Conservation (phyloP, 2,113 vertebrate genomes). For the Peromyscus californicus region DNA sequence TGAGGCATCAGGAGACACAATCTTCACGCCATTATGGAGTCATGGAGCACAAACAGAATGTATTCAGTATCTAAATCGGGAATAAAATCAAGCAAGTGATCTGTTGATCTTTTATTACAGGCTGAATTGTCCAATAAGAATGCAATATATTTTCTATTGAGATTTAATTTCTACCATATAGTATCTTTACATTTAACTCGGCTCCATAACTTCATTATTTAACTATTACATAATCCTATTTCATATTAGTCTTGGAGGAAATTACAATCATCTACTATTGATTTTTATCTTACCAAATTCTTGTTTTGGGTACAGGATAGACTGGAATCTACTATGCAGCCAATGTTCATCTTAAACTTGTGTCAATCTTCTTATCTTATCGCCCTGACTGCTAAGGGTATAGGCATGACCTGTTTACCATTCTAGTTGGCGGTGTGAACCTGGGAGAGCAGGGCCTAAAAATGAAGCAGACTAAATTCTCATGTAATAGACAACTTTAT, state of each 20-base stretch:
- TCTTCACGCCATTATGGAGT: not conserved
- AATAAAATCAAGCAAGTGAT: not conserved
- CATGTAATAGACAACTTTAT: not conserved
- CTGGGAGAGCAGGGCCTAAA: not conserved
- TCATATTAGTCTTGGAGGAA: not conserved
- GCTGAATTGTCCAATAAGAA: not conserved
- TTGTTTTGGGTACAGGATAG: not conserved
- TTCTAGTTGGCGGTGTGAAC: not conserved
- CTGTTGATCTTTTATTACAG: not conserved
- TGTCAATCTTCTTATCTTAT: not conserved
- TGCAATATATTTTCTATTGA: not conserved
- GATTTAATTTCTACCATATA: conserved; percentile 7
- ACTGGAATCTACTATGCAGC: not conserved
- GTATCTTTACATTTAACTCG: conserved; percentile 16
- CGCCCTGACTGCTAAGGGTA: not conserved
- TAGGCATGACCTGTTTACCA: not conserved
- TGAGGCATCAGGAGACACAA: conserved; percentile 3
- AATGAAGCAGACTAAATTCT: not conserved
- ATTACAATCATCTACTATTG: not conserved
- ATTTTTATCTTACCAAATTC: not conserved
- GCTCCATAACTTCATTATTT: conserved; percentile 24
- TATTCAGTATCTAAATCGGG: not conserved
- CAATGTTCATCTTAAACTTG: not conserved
- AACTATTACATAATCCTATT: not conserved
- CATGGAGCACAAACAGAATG: not conserved